A percentile compares a stretch with the other conserved stretches of the same genome.
These are phyloP conservation scores for Endotricha flammealis DNA, from an alignment of 2,888 invertebrate genomes.

Conservation along the genomic window DNA sequence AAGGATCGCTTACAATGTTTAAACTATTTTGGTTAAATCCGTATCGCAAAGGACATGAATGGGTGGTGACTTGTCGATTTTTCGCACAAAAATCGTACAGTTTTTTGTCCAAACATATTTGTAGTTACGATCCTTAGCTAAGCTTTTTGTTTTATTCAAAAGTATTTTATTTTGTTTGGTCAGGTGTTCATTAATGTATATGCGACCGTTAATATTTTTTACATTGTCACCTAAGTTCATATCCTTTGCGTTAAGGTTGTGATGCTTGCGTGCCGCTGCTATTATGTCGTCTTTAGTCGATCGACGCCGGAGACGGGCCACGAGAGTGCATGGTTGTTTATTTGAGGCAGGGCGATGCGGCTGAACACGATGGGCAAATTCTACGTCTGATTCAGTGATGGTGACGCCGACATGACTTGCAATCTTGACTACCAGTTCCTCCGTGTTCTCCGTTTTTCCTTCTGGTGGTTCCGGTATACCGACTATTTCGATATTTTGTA, in stretches of 20 bases:
- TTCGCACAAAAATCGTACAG: constrained; percentile 12
- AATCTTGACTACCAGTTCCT: background rate
- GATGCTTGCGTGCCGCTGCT: constrained; percentile 8
- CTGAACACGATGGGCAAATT: constrained; percentile 7
- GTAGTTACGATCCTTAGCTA: constrained; percentile 4
- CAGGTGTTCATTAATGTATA: constrained; percentile 17
- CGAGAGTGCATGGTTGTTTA: background rate
- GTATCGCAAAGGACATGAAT: constrained; percentile 1
- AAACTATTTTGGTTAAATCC: constrained; percentile 3
- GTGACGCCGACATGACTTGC: background rate
- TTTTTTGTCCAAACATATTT: constrained; percentile 16
- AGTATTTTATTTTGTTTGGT: constrained; percentile 14
- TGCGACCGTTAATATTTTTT: background rate
- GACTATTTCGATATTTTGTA: constrained; percentile 9
- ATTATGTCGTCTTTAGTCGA: constrained; percentile 7
- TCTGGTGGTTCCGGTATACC: constrained; percentile 8
- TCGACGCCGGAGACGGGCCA: background rate
- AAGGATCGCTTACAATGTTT: too few species aligned
- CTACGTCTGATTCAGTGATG: background rate
- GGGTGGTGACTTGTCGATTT: constrained; percentile 11
- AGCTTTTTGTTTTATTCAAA: constrained; percentile 7
- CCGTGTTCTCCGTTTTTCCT: constrained; percentile 1
- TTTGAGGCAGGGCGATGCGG: background rate
- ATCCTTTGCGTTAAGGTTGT: constrained; percentile 6
- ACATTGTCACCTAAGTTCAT: constrained; percentile 6